These are phyloP conservation scores for Micoletzkya japonica DNA, from an alignment of 2,888 invertebrate genomes.

Conservation along the genomic window DNA sequence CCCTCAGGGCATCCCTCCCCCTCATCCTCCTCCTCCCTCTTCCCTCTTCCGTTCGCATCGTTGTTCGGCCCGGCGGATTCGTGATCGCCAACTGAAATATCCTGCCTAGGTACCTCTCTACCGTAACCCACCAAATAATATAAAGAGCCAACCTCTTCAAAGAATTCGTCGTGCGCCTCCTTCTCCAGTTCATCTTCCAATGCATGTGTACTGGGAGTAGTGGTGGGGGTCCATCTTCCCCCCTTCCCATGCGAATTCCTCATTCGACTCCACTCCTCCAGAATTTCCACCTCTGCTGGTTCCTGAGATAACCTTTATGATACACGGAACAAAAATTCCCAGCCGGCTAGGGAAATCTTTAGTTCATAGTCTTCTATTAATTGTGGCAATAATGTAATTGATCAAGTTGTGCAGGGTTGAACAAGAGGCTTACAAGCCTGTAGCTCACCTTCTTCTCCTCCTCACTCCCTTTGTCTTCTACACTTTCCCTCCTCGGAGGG, in stretches of 20 bases:
- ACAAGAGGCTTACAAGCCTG: no score
- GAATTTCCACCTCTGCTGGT: neutral
- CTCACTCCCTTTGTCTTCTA: no score
- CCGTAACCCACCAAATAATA: no score
- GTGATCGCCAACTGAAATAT: neutral
- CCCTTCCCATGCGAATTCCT: neutral
- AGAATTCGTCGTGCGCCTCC: constrained; percentile 12
- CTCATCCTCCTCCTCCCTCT: neutral
- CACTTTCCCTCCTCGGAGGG: no score
- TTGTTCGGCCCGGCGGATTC: neutral
- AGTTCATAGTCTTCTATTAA: no score
- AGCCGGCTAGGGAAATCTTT: no score
- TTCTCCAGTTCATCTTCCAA: neutral
- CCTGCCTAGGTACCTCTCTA: neutral
- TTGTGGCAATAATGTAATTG: no score
- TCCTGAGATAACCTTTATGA: neutral
- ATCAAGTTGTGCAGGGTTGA: no score
- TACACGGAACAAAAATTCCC: no score
- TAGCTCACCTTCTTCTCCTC: no score
- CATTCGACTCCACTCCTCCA: constrained; percentile 17
- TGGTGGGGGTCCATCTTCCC: neutral
- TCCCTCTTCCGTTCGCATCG: neutral
- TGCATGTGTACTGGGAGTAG: neutral
- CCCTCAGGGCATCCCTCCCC: neutral
- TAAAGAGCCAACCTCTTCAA: no score